A percentile compares a stretch with the other conserved stretches of the same genome.
Evolutionary conservation across 1,140 invertebrate genomes (phyloP).

Genomic region (Elymnias hypermnestra): DNA sequence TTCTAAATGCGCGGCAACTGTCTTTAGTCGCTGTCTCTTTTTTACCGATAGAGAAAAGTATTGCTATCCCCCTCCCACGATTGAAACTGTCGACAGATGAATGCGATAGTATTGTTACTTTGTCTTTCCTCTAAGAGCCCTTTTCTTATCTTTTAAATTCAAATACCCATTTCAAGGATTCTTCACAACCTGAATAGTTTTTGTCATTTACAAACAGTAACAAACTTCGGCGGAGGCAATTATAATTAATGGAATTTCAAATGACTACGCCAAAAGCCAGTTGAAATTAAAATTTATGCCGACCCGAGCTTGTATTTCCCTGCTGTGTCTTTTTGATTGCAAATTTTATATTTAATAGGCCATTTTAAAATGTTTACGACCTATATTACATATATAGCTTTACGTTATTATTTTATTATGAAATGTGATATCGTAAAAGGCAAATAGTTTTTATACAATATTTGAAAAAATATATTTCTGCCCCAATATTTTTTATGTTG

Average conservation of each 20-base stretch:
- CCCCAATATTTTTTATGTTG: too few relatives aligned
- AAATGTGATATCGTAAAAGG: too few relatives aligned
- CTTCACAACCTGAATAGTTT: not conserved
- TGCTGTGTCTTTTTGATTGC: conserved; percentile 13
- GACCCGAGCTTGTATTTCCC: conserved; percentile 6
- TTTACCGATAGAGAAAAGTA: conserved; percentile 7
- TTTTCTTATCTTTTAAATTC: conserved; percentile 15
- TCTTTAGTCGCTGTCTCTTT: conserved; percentile 18
- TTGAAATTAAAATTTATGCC: conserved; percentile 13
- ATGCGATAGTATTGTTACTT: conserved; percentile 31
- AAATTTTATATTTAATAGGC: conserved; percentile 8
- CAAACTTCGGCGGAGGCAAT: conserved; percentile 8
- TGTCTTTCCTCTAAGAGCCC: conserved; percentile 15
- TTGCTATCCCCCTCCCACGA: conserved; percentile 20
- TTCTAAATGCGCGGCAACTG: conserved; percentile 62
- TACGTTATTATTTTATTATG: too few relatives aligned
- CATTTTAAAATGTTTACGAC: too few relatives aligned
- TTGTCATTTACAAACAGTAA: conserved; percentile 10
- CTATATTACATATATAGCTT: too few relatives aligned
- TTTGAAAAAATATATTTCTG: too few relatives aligned
- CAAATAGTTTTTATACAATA: too few relatives aligned
- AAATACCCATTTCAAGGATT: not conserved
- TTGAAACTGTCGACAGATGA: conserved; percentile 26
- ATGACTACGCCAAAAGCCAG: conserved; percentile 10
- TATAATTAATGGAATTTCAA: conserved; percentile 20